These are phyloP conservation scores for Phortica okadai DNA, from an alignment of 2,888 invertebrate genomes.

Conservation along the genomic window DNA sequence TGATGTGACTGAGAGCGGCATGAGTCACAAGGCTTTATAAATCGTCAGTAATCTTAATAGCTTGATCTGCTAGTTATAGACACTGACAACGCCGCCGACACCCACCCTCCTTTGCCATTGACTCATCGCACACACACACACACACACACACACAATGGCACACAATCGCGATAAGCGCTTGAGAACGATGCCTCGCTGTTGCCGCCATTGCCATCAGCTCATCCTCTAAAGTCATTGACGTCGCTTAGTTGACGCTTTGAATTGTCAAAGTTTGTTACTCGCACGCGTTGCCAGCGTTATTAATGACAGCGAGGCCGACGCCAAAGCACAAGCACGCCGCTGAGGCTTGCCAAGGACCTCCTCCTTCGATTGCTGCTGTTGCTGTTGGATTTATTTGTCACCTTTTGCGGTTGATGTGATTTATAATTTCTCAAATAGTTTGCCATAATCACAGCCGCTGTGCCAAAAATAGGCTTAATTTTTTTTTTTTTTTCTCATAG, in stretches of 20 bases:
- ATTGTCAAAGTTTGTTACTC: background rate
- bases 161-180: background rate
- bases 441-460: conserved; percentile 1
- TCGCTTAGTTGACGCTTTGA: background rate
- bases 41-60: conserved; percentile 14
- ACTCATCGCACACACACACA: conserved; percentile 8
- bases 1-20: background rate
- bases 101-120: background rate
- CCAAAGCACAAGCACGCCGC: background rate
- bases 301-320: background rate
- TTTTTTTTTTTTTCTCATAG: background rate
- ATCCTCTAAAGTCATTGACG: no score
- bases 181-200: background rate
- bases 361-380: background rate
- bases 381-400: conserved; percentile 19
- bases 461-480: background rate
- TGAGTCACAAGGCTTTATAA: conserved; percentile 4
- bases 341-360: background rate
- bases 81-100: background rate
- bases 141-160: background rate
- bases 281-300: conserved; percentile 3
- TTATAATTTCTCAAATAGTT: conserved; percentile 2
- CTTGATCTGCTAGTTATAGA: conserved; percentile 18
- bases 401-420: conserved; percentile 14
- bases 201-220: background rate